phyloP scores from a whole-genome alignment of 1,140 invertebrate species.

The Zelostemma sp. region DNA sequence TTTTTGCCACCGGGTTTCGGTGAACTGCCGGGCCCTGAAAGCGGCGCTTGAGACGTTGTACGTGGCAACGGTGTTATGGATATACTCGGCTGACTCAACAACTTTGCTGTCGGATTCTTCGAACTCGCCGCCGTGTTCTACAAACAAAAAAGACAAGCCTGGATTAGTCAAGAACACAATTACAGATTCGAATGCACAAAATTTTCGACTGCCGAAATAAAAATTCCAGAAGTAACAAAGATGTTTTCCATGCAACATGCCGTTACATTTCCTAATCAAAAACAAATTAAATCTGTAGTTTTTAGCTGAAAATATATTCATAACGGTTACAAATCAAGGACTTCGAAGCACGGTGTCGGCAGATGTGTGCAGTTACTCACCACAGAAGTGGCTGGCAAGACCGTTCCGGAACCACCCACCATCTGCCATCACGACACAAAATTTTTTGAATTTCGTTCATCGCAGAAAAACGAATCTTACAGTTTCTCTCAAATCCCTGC shows the following conservation, averaged over 20 bases:
- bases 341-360: neutral
- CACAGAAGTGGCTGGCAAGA: constrained; percentile 65
- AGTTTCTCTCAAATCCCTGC: too few relatives aligned
- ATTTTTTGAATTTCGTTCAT: constrained; percentile 12
- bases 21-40: constrained; percentile 65
- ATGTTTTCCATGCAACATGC: too few relatives aligned
- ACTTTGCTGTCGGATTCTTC: constrained; percentile 70
- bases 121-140: constrained; percentile 69
- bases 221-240: too few relatives aligned
- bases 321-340: too few relatives aligned
- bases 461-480: too few relatives aligned
- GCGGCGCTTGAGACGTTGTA: constrained; percentile 68
- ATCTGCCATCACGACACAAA: constrained; percentile 67
- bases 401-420: constrained; percentile 68
- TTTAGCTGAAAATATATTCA: too few relatives aligned
- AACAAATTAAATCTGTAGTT: too few relatives aligned
- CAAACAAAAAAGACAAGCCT: constrained; percentile 47
- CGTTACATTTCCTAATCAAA: too few relatives aligned
- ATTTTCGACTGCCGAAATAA: too few relatives aligned
- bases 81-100: constrained; percentile 85
- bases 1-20: constrained; percentile 75
- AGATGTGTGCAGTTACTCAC: constrained; percentile 49
- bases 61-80: constrained; percentile 90
- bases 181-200: too few relatives aligned
- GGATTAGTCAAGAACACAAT: too few relatives aligned